phyloP scores from a whole-genome alignment of 2,797 vertebrate species.

The Poecilia wingei region DNA sequence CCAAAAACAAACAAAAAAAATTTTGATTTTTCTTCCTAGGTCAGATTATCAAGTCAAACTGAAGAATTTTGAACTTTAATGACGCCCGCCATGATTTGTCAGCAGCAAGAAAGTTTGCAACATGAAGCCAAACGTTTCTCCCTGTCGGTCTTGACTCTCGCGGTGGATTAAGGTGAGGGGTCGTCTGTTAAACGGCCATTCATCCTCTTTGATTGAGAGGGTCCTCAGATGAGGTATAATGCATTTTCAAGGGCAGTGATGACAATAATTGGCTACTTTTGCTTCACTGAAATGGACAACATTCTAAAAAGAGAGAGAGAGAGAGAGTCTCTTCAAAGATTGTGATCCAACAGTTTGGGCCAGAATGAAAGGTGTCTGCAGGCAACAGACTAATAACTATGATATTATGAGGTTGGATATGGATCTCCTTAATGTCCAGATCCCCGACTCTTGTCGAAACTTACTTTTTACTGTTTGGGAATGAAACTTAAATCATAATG shows the following conservation, averaged over 20 bases:
- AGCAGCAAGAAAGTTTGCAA: constrained; percentile 50
- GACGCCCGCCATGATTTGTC: constrained; percentile 45
- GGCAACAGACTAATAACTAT: constrained; percentile 64
- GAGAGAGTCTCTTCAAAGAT: constrained; percentile 52
- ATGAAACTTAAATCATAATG: not conserved
- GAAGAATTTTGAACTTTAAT: not conserved
- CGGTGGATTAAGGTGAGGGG: constrained; percentile 63
- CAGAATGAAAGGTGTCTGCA: constrained; percentile 67
- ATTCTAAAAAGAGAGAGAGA: constrained; percentile 53
- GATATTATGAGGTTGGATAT: constrained; percentile 57
- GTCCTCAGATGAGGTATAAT: constrained; percentile 77
- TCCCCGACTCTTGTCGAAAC: constrained; percentile 15
- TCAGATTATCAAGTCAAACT: not conserved
- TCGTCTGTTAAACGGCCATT: constrained; percentile 66
- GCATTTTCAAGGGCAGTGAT: constrained; percentile 81
- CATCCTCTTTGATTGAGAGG: constrained; percentile 78
- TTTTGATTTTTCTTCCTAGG: not conserved
- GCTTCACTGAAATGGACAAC: constrained; percentile 69
- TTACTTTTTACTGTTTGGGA: not conserved
- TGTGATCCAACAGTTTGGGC: constrained; percentile 66
- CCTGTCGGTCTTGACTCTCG: constrained; percentile 50
- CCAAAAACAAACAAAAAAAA: not conserved
- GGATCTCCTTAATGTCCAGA: constrained; percentile 46
- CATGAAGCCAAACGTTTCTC: constrained; percentile 33
- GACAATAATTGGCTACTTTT: constrained; percentile 79